Conservation (phyloP, 2,888 invertebrate species). For the Loripinus fragilis region DNA sequence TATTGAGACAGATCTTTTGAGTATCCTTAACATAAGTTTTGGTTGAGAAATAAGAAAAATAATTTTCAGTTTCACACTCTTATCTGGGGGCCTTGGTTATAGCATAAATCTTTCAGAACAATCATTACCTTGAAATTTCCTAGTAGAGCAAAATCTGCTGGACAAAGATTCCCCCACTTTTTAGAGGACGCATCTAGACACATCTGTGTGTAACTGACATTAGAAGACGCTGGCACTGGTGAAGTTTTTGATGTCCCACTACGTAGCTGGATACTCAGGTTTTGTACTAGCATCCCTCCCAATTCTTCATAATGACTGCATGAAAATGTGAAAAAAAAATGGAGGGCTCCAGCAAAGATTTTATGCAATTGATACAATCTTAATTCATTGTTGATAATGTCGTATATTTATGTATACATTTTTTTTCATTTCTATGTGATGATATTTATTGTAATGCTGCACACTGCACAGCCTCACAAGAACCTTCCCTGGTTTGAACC, state of each 20-base stretch:
- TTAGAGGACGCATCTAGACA: not conserved
- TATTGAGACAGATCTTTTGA: not conserved
- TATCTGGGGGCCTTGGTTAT: not conserved
- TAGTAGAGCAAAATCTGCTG: not conserved
- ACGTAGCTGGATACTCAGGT: not conserved
- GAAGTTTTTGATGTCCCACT: not conserved
- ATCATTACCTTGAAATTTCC: constrained; percentile 10
- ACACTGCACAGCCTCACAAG: too few species aligned
- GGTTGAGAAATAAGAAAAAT: too few species aligned
- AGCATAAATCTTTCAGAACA: not conserved
- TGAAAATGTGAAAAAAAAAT: not conserved
- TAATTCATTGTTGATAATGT: too few species aligned
- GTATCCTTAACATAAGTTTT: too few species aligned
- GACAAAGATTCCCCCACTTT: not conserved
- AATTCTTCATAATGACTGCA: not conserved
- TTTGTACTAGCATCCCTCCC: not conserved
- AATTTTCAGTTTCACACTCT: not conserved
- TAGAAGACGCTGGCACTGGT: not conserved
- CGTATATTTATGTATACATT: too few species aligned
- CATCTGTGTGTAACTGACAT: not conserved
- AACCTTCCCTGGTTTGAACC: too few species aligned
- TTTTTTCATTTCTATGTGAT: too few species aligned
- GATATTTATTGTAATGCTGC: too few species aligned
- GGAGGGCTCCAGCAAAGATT: too few species aligned
- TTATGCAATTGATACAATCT: too few species aligned